These are phyloP conservation scores for Gadus macrocephalus DNA, from an alignment of 2,113 vertebrate species.

Conservation along the genomic window DNA sequence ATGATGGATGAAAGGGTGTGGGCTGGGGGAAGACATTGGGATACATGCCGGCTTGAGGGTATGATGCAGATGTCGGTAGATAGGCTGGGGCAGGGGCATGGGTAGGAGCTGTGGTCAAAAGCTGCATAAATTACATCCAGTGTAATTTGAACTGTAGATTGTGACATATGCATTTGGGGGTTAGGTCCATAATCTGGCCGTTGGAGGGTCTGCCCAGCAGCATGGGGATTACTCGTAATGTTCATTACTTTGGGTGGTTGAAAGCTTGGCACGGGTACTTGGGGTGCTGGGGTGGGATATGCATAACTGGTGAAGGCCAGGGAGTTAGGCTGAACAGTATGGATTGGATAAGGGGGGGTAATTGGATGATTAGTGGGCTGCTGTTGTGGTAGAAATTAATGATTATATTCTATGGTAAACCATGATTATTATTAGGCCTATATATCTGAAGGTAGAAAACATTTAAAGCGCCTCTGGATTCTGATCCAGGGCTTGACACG, in stretches of 20 bases:
- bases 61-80: not conserved
- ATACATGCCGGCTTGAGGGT: not conserved
- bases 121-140: not conserved
- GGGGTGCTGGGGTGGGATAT: not conserved
- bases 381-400: too few relatives aligned
- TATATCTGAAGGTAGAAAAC: too few relatives aligned
- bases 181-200: not conserved
- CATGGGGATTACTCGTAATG: not conserved
- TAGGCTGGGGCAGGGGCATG: not conserved
- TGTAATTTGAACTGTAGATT: not conserved
- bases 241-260: not conserved
- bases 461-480: too few relatives aligned
- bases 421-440: too few relatives aligned
- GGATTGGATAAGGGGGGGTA: not conserved
- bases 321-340: not conserved
- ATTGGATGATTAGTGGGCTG: not conserved
- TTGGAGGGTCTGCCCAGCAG: not conserved
- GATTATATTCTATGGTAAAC: too few relatives aligned
- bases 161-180: not conserved
- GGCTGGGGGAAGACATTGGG: not conserved
- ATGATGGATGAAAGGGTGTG: too few relatives aligned
- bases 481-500: too few relatives aligned
- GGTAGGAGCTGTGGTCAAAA: not conserved
- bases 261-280: not conserved
- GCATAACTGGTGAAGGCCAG: not conserved